Base-by-base conservation (phyloP, 2,113 vertebrate genomes). In the Arothron firmamentum region DNA sequence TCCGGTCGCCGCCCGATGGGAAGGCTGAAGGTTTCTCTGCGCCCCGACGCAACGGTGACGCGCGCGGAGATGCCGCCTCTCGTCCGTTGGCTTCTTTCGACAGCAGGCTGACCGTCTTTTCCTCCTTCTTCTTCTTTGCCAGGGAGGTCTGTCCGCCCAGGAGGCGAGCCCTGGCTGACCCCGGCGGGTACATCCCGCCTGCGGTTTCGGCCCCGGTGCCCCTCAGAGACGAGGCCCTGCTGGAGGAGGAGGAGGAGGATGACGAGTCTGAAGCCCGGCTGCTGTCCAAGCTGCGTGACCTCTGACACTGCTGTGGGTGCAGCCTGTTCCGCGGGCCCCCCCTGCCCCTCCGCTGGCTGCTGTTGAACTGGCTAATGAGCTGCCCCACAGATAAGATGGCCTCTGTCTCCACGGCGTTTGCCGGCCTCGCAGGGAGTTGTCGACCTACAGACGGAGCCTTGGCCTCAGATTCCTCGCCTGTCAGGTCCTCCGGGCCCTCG, bases 301-400 rank as follows among this genome's bases (percentile, higher is more conserved):
- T 88, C 53, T 91, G 92, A 58, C 91, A 88, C 52, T 96, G 93
- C 9, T 96, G 94, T 0, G 89, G 87, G 34, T 92, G 70, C 62
- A 94, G 88, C 56, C 92, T 82, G 64, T 85, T 92, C 58, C 93
- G 88, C 7, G 90, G 93, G n/a, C 93, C 92, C 5, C 88, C 80
- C 42, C 95, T 83, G 12, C 94, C 92, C 51, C 92, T 90, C 67
- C 90, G 90, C 63, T 90, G 94, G 62, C 85, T 81, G 52, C 74
- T 89, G 80, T 96, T 93, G 71, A 96, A 97, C 56, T 93, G 94
- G 56, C 92, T 92, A 58, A 97, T 98, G 3, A 97, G 77, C 61
- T 92, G 91, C 47, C 94, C 94, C 3, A 98, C 94, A 2, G 90
- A 92, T 15, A 93, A 55, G 56, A 96, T 90, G 0, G 94, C 90